Conservation (phyloP, 2,113 vertebrate genomes). For the Microtus richardsoni region DNA sequence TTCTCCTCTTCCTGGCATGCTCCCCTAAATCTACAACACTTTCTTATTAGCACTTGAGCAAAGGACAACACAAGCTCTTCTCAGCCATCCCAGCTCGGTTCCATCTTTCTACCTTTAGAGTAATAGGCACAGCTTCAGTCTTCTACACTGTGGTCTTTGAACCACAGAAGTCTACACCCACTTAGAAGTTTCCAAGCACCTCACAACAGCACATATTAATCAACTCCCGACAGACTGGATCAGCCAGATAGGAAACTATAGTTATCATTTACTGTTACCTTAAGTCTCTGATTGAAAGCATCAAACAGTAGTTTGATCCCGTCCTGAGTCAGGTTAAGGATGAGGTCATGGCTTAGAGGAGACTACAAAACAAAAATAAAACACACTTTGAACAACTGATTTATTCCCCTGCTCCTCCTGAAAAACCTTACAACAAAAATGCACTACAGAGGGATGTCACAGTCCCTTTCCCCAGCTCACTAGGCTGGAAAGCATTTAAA, state of each 20-base stretch:
- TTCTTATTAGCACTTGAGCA: background rate
- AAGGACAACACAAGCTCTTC: background rate
- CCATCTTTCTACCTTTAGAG: background rate
- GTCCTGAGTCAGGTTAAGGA: conserved; percentile 99
- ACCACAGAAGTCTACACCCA: conserved; percentile 27
- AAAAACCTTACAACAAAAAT: conserved; percentile 60
- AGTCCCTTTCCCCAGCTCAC: background rate
- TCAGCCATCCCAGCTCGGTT: background rate
- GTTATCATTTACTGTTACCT: conserved; percentile 88
- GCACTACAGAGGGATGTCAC: background rate
- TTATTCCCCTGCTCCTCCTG: conserved; percentile 33
- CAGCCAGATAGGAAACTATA: conserved; percentile 34
- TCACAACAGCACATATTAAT: conserved; percentile 35
- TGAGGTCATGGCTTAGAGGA: conserved; percentile 99
- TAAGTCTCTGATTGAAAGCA: conserved; percentile 99
- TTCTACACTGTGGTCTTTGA: background rate
- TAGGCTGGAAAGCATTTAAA: background rate
- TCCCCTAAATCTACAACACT: background rate
- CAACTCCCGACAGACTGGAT: conserved; percentile 45
- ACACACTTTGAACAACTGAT: conserved; percentile 54
- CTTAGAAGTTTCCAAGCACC: conserved; percentile 42
- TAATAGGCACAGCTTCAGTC: conserved; percentile 23
- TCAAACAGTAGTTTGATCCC: conserved; percentile 99
- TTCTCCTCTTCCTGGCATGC: background rate
- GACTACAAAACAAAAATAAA: conserved; percentile 88